These are phyloP conservation scores for Fragum sueziense DNA, from an alignment of 2,888 invertebrate species.

Conservation along the genomic window DNA sequence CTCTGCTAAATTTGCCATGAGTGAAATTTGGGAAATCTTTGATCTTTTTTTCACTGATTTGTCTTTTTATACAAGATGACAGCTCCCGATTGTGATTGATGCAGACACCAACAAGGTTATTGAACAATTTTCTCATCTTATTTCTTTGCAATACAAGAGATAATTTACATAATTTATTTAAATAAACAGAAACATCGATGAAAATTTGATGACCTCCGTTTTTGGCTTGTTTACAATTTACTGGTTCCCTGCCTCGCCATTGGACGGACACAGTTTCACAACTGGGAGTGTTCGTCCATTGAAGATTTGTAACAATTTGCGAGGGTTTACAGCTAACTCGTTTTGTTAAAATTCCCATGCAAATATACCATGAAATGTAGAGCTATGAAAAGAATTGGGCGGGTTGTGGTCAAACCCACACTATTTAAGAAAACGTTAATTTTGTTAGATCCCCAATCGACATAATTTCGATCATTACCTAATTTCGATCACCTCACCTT, in stretches of 20 bases:
- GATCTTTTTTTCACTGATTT: not conserved
- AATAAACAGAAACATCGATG: not conserved
- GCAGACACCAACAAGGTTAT: not conserved
- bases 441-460: too few relatives aligned
- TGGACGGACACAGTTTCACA: too few relatives aligned
- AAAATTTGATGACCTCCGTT: slow-evolving; percentile 7
- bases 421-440: too few relatives aligned
- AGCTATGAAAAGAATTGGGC: too few relatives aligned
- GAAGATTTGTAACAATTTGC: too few relatives aligned
- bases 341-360: too few relatives aligned
- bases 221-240: slow-evolving; percentile 1
- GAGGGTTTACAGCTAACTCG: too few relatives aligned
- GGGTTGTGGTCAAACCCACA: too few relatives aligned
- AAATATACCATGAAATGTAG: too few relatives aligned
- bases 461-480: too few relatives aligned
- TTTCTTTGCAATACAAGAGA: not conserved
- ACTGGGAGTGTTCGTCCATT: too few relatives aligned
- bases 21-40: not conserved
- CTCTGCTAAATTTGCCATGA: not conserved
- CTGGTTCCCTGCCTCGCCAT: not conserved
- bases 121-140: slow-evolving; percentile 7
- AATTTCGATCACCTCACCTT: too few relatives aligned
- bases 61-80: not conserved
- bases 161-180: slow-evolving; percentile 16
- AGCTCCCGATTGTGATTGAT: slow-evolving; percentile 5